phyloP scores from a whole-genome alignment of 1,140 invertebrate species.

The Bombus sibiricus region DNA sequence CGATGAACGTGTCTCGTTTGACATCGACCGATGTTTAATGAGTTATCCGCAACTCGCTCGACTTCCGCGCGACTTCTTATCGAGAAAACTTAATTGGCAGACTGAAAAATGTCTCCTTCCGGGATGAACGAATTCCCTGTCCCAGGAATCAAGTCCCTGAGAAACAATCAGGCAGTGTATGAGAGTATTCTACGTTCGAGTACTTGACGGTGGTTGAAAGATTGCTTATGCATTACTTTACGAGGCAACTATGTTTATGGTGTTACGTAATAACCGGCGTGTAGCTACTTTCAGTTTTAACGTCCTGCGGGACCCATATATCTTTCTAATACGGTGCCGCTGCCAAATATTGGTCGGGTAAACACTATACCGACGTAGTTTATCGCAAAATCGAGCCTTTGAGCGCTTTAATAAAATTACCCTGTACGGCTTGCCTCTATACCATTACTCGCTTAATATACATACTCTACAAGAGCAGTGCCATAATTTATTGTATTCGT shows the following conservation, averaged over 20 bases:
- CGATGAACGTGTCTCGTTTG: not conserved
- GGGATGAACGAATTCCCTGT: not conserved
- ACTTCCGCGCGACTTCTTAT: too few species aligned
- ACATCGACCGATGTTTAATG: not conserved
- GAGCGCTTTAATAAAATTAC: slow-evolving; percentile 4
- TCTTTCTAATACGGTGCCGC: not conserved
- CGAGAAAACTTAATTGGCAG: not conserved
- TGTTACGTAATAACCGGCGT: not conserved
- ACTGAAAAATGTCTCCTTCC: not conserved
- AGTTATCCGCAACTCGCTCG: not conserved
- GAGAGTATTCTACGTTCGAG: not conserved
- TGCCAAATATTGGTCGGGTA: slow-evolving; percentile 20
- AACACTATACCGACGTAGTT: slow-evolving; percentile 8
- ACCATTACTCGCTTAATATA: not conserved
- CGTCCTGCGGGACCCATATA: not conserved
- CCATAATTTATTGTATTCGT: not conserved
- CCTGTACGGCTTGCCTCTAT: too few species aligned
- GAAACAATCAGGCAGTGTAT: not conserved
- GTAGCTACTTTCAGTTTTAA: slow-evolving; percentile 1
- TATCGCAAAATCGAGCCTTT: not conserved
- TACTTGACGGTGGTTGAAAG: not conserved
- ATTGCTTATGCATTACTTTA: not conserved
- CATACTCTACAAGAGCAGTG: not conserved
- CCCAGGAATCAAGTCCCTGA: not conserved
- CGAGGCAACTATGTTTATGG: not conserved